Conservation (phyloP, 2,797 vertebrate species). For the Steatocranus sp. region DNA sequence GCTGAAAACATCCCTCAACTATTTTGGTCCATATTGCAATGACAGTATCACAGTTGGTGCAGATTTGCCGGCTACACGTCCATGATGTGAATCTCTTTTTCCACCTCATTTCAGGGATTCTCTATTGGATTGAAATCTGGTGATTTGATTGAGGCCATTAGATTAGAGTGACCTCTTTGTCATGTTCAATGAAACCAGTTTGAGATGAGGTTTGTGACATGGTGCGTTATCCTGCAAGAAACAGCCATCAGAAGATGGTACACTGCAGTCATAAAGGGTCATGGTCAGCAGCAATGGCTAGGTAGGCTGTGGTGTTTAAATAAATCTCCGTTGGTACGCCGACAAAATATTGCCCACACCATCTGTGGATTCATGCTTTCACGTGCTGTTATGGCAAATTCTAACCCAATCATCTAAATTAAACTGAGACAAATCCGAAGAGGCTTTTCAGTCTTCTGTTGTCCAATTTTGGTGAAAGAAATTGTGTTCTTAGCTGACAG, state of each 20-base stretch:
- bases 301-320: neutral
- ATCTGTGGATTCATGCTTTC: neutral
- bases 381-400: neutral
- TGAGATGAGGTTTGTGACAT: neutral
- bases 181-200: neutral
- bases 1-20: neutral
- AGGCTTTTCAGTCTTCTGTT: neutral
- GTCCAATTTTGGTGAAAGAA: neutral
- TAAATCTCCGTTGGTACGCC: rapidly evolving
- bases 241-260: neutral
- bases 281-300: neutral
- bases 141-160: neutral
- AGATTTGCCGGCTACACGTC: neutral
- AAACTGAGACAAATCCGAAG: neutral
- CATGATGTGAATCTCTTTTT: neutral
- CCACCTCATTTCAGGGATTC: neutral
- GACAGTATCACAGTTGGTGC: neutral
- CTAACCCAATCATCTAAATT: neutral
- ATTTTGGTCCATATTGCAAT: neutral
- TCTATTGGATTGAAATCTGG: neutral
- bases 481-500: neutral
- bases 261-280: neutral
- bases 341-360: neutral
- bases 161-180: neutral
- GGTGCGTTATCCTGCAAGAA: neutral